Percentiles rank a stretch among this genome's conserved stretches.
Conservation (phyloP, 2,888 invertebrate genomes). For the Lepas anatifera region DNA sequence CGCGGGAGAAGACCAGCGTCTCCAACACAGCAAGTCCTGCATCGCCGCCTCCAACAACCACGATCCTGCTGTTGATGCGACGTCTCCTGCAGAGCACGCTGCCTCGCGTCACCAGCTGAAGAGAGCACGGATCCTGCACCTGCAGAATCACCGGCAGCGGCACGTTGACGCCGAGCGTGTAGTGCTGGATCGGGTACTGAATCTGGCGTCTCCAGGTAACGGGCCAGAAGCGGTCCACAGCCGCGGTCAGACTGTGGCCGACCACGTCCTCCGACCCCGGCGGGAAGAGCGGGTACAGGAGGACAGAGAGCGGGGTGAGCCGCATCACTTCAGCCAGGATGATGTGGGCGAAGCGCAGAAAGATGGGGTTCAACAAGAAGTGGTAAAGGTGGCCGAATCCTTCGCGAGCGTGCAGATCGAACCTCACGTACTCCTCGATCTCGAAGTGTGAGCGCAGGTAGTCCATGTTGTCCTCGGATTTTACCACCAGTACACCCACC, state of each 20-base stretch:
- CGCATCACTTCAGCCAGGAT: conserved; percentile 50
- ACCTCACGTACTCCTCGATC: conserved; percentile 32
- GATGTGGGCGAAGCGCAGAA: conserved; percentile 44
- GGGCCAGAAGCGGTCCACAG: neutral
- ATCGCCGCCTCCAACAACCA: conserved; percentile 13
- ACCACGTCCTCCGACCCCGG: conserved; percentile 25
- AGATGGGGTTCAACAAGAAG: conserved; percentile 44
- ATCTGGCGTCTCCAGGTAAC: neutral
- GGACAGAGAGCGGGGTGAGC: conserved; percentile 44
- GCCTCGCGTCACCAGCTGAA: neutral
- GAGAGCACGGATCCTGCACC: neutral
- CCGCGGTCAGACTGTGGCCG: neutral
- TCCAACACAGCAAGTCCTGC: conserved; percentile 9
- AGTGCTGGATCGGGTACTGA: neutral
- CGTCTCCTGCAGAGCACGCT: neutral
- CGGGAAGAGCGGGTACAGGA: conserved; percentile 35
- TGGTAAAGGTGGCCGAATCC: conserved; percentile 36
- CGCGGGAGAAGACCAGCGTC: neutral
- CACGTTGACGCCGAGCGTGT: neutral
- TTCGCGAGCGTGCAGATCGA: conserved; percentile 27
- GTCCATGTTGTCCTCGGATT: conserved; percentile 32
- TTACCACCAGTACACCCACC: conserved; percentile 25
- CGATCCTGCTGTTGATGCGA: neutral
- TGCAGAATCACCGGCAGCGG: conserved; percentile 5
- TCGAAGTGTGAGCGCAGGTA: conserved; percentile 35